phyloP scores from a whole-genome alignment of 2,888 invertebrate species.

The Chrysomela aeneicollis region DNA sequence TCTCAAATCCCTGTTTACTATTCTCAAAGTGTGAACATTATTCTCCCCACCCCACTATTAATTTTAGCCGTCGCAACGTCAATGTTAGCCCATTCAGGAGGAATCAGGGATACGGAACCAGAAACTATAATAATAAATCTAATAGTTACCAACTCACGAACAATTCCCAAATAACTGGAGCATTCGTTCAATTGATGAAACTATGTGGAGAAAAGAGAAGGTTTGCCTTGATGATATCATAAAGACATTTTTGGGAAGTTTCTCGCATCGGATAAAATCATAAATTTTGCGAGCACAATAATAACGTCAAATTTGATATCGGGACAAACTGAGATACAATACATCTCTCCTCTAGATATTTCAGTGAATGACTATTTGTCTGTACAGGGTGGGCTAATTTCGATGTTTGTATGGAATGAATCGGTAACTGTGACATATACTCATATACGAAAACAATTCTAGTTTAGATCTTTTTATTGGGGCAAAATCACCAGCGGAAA shows the following conservation, averaged over 20 bases:
- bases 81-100: not conserved
- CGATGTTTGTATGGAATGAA: too few relatives aligned
- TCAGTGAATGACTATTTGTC: too few relatives aligned
- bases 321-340: not conserved
- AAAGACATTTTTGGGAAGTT: slow-evolving; percentile 5
- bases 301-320: not conserved
- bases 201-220: not conserved
- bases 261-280: not conserved
- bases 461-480: too few relatives aligned
- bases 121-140: not conserved
- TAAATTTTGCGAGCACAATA: not conserved
- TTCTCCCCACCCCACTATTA: too few relatives aligned
- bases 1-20: too few relatives aligned
- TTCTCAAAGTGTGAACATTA: too few relatives aligned
- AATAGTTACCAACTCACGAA: not conserved
- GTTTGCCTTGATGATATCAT: not conserved
- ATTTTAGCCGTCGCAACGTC: too few relatives aligned
- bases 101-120: not conserved
- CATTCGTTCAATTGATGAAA: not conserved
- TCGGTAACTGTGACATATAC: too few relatives aligned
- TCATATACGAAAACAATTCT: too few relatives aligned
- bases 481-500: too few relatives aligned
- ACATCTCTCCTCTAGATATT: not conserved
- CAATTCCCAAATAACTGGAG: not conserved
- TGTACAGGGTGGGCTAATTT: too few relatives aligned